Evolutionary conservation across 2,113 vertebrate genomes (phyloP).

Genomic region (Cichladusa arquata): DNA sequence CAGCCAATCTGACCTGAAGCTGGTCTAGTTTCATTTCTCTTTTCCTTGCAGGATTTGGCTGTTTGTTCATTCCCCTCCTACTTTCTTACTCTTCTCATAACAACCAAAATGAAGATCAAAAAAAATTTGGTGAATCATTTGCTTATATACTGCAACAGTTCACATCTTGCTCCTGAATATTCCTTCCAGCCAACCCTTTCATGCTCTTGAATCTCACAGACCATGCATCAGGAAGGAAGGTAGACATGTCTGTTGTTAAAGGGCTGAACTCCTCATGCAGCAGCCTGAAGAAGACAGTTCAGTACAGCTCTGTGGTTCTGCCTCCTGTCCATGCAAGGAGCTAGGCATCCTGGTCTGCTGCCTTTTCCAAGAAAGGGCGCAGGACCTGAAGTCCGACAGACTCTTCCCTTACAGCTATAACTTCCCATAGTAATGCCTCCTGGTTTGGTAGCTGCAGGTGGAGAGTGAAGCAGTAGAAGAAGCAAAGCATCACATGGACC

Average conservation of each 20-base stretch:
- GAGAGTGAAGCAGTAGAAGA: background rate
- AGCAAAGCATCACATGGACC: background rate
- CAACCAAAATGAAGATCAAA: background rate
- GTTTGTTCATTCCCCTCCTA: background rate
- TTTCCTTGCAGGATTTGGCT: background rate
- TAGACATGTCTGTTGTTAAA: background rate
- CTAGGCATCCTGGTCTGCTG: background rate
- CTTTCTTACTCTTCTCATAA: background rate
- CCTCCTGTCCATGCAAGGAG: background rate
- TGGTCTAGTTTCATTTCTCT: background rate
- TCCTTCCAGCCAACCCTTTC: background rate
- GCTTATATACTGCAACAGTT: background rate
- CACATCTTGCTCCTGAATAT: background rate
- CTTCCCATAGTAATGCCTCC: background rate
- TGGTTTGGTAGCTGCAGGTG: background rate
- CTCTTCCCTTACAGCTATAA: background rate
- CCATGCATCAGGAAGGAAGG: background rate
- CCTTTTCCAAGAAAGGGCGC: background rate
- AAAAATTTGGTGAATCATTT: background rate
- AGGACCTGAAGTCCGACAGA: background rate
- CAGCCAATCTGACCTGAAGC: background rate
- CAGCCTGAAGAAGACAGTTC: background rate
- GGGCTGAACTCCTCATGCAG: background rate
- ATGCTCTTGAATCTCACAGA: background rate
- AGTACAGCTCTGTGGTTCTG: background rate